phyloP scores from a whole-genome alignment of 2,113 vertebrate species.

The Zosterops pallidus region DNA sequence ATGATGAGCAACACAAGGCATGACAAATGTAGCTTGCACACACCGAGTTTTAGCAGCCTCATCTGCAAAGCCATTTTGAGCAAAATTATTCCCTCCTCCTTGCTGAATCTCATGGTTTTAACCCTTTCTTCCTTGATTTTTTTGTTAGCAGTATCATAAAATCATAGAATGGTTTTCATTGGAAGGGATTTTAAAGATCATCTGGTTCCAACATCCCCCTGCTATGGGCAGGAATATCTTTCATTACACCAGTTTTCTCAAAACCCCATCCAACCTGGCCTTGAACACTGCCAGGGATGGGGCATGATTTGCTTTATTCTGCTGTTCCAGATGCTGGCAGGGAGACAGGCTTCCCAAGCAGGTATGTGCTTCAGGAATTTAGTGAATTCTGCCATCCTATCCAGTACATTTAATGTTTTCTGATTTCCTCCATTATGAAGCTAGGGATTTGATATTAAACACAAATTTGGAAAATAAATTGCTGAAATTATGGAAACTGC shows the following conservation, averaged over 20 bases:
- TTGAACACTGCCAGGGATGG: neutral
- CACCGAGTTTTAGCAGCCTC: accelerated
- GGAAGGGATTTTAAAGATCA: neutral
- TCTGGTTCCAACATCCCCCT: neutral
- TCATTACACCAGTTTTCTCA: neutral
- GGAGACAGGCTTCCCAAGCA: neutral
- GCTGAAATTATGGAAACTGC: neutral
- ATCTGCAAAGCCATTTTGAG: neutral
- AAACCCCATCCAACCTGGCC: neutral
- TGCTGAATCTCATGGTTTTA: accelerated
- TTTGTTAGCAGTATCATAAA: neutral
- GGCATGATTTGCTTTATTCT: neutral
- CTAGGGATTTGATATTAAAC: neutral
- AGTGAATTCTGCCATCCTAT: neutral
- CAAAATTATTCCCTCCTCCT: neutral
- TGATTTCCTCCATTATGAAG: neutral
- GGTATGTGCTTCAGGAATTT: accelerated
- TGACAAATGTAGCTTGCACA: neutral
- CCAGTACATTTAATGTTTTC: neutral
- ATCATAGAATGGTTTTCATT: neutral
- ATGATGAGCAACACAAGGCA: neutral
- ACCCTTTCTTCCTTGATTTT: neutral
- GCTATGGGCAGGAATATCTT: neutral
- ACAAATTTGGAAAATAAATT: neutral
- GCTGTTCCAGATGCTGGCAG: neutral